These are phyloP conservation scores for Acridotheres tristis DNA, from an alignment of 2,797 vertebrate genomes.

Conservation along the genomic window DNA sequence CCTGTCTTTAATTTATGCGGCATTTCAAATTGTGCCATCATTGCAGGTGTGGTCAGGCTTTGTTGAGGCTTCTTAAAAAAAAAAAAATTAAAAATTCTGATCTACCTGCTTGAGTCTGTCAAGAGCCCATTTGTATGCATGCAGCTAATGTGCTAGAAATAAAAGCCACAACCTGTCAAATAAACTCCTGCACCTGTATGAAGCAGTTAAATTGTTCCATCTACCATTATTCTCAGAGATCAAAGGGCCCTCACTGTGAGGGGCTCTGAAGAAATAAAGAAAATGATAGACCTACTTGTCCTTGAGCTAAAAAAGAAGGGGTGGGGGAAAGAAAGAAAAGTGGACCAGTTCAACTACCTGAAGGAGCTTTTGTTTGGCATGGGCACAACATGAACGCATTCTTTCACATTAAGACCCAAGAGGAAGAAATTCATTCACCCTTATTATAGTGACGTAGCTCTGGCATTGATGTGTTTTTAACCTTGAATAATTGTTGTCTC, in stretches of 20 bases:
- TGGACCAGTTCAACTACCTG: conserved; percentile 76
- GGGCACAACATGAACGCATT: conserved; percentile 73
- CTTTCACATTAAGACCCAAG: conserved; percentile 74
- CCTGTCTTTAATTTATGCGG: conserved; percentile 72
- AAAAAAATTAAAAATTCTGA: neutral
- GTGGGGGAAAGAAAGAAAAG: conserved; percentile 44
- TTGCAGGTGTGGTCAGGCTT: conserved; percentile 72
- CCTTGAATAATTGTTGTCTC: conserved; percentile 88
- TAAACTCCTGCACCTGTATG: conserved; percentile 80
- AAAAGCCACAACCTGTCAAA: conserved; percentile 80
- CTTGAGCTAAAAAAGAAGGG: conserved; percentile 65
- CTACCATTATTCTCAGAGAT: conserved; percentile 78
- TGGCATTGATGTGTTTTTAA: conserved; percentile 83
- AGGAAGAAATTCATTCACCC: conserved; percentile 78
- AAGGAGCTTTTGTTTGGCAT: conserved; percentile 77
- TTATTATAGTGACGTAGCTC: conserved; percentile 78
- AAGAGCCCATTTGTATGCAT: conserved; percentile 74
- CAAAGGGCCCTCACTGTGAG: conserved; percentile 78
- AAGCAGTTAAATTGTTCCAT: conserved; percentile 76
- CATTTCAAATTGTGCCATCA: conserved; percentile 58
- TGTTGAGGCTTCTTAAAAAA: conserved; percentile 33
- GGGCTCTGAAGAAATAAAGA: conserved; percentile 72
- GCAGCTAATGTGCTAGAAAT: conserved; percentile 77
- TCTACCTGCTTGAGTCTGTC: conserved; percentile 77
- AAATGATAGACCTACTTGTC: conserved; percentile 74